phyloP scores from a whole-genome alignment of 2,113 vertebrate species.

The Rafetus swinhoei region DNA sequence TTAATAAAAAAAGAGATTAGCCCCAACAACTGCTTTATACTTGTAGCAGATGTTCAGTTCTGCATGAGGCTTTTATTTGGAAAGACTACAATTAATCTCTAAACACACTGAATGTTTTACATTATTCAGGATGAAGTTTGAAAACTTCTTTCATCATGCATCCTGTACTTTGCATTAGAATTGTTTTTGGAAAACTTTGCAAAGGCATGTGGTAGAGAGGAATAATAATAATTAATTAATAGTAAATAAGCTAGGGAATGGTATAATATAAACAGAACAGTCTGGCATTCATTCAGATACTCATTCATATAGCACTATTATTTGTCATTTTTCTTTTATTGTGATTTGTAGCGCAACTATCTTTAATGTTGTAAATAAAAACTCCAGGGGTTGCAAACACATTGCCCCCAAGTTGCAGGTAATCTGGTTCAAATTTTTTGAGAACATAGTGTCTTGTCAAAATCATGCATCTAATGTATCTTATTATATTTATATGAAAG shows the following conservation, averaged over 20 bases:
- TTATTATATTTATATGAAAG: not conserved
- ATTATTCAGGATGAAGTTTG: not conserved
- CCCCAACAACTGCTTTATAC: accelerated
- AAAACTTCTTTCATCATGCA: not conserved
- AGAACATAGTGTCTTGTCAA: not conserved
- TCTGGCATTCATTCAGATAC: not conserved
- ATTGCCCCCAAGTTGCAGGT: not conserved
- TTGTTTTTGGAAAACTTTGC: not conserved
- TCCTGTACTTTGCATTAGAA: not conserved
- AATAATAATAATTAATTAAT: not conserved
- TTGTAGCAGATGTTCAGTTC: not conserved
- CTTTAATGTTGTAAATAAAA: not conserved
- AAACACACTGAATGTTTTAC: not conserved
- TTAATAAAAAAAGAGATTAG: not conserved
- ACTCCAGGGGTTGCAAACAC: not conserved
- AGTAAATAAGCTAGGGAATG: not conserved
- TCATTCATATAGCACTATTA: not conserved
- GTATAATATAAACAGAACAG: accelerated
- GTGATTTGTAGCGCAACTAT: not conserved
- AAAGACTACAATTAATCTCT: not conserved
- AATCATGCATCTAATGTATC: not conserved
- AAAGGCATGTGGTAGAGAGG: not conserved
- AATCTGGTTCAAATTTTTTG: not conserved
- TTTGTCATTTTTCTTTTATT: not conserved
- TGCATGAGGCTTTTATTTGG: not conserved